Conservation (phyloP, 2,888 invertebrate genomes). For the Linyphia triangularis region DNA sequence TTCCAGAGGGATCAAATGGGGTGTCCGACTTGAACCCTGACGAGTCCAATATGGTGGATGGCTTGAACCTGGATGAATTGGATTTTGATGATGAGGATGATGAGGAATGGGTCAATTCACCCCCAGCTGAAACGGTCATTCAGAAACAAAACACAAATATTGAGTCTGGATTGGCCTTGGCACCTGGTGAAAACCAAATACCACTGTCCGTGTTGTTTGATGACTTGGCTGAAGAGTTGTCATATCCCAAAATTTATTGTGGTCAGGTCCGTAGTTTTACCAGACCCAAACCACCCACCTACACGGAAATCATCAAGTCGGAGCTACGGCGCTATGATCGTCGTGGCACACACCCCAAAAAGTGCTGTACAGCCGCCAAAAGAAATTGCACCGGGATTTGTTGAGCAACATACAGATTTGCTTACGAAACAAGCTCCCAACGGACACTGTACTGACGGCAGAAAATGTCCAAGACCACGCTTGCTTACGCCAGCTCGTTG, state of each 20-base stretch:
- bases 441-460: background rate
- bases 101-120: background rate
- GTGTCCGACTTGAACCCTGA: background rate
- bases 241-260: constrained; percentile 36
- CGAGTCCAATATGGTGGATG: background rate
- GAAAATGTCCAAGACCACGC: background rate
- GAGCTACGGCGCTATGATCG: background rate
- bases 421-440: background rate
- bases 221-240: constrained; percentile 75
- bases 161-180: constrained; percentile 67
- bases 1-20: background rate
- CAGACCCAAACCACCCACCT: background rate
- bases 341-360: background rate
- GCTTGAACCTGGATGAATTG: background rate
- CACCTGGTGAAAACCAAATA: constrained; percentile 77
- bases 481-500: background rate
- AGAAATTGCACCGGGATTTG: background rate
- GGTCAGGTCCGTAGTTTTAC: background rate
- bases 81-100: background rate
- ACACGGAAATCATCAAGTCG: constrained; percentile 1
- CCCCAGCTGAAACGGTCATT: background rate
- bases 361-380: background rate
- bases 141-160: background rate
- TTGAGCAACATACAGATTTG: background rate
- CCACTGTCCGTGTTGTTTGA: constrained; percentile 77